phyloP scores from a whole-genome alignment of 2,797 vertebrate species.

The Fistularia commersonii region DNA sequence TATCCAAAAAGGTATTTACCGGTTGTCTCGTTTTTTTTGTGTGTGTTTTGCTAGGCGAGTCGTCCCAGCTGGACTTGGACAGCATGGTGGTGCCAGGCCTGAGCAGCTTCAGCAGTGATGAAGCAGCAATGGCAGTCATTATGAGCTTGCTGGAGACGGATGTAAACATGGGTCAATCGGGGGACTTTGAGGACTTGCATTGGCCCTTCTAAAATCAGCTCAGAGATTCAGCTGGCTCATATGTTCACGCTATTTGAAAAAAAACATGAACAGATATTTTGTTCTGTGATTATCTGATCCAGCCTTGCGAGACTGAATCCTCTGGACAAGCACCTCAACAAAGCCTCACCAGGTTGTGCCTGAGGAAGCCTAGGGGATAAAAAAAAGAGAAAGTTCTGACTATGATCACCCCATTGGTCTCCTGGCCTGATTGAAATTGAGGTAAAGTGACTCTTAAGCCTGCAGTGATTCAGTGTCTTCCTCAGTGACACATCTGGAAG shows the following conservation, averaged over 20 bases:
- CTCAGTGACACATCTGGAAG: conserved; percentile 29
- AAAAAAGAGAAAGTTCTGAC: conserved; percentile 6
- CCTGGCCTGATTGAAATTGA: conserved; percentile 6
- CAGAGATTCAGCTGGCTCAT: background rate
- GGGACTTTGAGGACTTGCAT: conserved; percentile 90
- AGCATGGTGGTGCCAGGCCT: conserved; percentile 88
- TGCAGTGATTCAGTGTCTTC: conserved; percentile 36
- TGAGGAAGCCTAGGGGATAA: conserved; percentile 2
- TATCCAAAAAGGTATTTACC: background rate
- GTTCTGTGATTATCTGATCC: conserved; percentile 7
- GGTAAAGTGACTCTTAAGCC: conserved; percentile 9
- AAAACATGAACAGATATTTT: background rate
- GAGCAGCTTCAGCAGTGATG: conserved; percentile 89
- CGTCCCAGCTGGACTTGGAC: conserved; percentile 85
- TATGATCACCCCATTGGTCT: conserved; percentile 1
- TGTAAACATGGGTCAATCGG: conserved; percentile 85
- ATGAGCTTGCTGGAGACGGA: conserved; percentile 97
- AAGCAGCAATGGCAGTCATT: conserved; percentile 95
- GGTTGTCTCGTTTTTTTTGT: background rate
- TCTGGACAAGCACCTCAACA: conserved; percentile 19
- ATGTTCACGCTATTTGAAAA: background rate
- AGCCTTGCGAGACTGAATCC: conserved; percentile 21
- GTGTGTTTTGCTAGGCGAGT: conserved; percentile 71
- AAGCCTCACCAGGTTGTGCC: conserved; percentile 14
- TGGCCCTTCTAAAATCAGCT: conserved; percentile 78